Conservation (phyloP, 2,888 invertebrate species). For the Amiota mariae region DNA sequence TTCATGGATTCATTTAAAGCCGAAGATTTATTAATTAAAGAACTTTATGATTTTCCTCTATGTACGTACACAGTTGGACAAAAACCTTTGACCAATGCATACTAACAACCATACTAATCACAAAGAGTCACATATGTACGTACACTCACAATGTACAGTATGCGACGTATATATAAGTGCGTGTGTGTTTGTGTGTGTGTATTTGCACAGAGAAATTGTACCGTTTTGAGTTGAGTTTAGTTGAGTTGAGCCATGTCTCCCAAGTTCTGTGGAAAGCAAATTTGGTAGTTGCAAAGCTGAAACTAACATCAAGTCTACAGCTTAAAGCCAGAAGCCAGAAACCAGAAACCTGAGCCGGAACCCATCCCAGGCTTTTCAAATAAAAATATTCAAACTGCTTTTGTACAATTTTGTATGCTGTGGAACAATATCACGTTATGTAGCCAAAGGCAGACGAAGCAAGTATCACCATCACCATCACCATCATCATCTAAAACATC, state of each 20-base stretch:
- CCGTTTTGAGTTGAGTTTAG: too few relatives aligned
- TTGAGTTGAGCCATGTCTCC: too few relatives aligned
- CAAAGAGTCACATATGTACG: too few relatives aligned
- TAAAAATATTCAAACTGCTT: slow-evolving; percentile 20
- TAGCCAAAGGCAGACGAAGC: background rate
- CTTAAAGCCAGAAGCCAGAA: too few relatives aligned
- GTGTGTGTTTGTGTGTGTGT: background rate
- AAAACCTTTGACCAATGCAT: too few relatives aligned
- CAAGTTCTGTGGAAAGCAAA: too few relatives aligned
- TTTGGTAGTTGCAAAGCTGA: too few relatives aligned
- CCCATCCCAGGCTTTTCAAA: background rate
- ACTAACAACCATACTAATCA: too few relatives aligned
- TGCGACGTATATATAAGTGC: background rate
- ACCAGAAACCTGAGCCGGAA: too few relatives aligned
- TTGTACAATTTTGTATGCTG: background rate
- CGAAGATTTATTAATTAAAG: background rate
- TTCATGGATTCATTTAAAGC: background rate
- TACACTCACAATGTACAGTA: background rate
- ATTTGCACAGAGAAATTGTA: background rate
- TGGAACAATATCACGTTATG: too few relatives aligned
- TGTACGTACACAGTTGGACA: background rate
- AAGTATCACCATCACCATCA: background rate
- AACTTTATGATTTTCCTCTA: background rate
- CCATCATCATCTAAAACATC: background rate
- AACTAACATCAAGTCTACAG: too few relatives aligned